Conservation (phyloP, 2,888 invertebrate species). For the Eupelmus urozonus region DNA sequence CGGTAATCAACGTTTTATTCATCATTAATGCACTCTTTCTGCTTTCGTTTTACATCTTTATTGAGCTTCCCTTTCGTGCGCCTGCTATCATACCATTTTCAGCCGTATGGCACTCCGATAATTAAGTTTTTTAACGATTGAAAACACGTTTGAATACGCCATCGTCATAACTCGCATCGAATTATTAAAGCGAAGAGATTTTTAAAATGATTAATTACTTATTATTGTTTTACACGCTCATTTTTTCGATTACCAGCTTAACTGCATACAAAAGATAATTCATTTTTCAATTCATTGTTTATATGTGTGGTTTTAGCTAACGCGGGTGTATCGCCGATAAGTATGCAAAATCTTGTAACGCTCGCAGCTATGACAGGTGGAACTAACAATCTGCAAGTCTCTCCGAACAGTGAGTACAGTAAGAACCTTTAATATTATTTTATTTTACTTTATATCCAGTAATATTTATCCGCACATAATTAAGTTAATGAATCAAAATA, state of each 20-base stretch:
- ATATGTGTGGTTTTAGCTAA: slow-evolving; percentile 69
- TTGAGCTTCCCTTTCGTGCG: too few species aligned
- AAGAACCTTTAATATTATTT: neutral
- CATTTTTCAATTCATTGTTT: neutral
- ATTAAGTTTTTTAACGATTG: neutral
- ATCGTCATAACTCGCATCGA: too few species aligned
- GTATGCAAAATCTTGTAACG: slow-evolving; percentile 94
- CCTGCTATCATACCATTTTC: too few species aligned
- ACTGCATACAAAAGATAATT: neutral
- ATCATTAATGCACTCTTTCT: too few species aligned
- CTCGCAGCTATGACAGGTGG: slow-evolving; percentile 87
- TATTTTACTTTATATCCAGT: neutral
- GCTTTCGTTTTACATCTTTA: too few species aligned
- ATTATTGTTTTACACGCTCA: neutral
- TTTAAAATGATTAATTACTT: neutral
- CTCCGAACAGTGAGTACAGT: slow-evolving; percentile 78
- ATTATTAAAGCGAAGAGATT: too few species aligned
- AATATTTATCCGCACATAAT: slow-evolving; percentile 4
- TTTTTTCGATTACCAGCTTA: neutral
- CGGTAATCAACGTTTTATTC: too few species aligned
- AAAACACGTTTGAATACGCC: neutral
- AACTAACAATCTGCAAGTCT: slow-evolving; percentile 78
- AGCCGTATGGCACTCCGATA: too few species aligned
- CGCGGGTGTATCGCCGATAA: slow-evolving; percentile 83
- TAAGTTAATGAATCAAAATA: too few species aligned